phyloP scores from a whole-genome alignment of 1,140 invertebrate species.

The Orius laevigatus region DNA sequence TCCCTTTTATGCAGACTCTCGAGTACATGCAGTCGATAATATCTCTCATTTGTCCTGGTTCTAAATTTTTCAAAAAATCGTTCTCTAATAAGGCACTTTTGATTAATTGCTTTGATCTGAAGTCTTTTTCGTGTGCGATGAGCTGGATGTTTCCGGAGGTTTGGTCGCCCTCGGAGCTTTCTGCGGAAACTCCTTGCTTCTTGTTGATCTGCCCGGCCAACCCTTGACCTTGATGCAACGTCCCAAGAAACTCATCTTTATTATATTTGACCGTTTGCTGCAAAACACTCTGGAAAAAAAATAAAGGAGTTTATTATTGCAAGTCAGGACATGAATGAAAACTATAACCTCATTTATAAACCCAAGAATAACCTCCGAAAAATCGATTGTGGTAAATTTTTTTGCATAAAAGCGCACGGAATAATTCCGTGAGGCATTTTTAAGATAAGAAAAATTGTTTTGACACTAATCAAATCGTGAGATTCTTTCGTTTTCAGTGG shows the following conservation, averaged over 20 bases:
- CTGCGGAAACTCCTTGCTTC: slow-evolving; percentile 58
- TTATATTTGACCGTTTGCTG: slow-evolving; percentile 35
- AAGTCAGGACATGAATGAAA: no score
- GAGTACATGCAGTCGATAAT: slow-evolving; percentile 87
- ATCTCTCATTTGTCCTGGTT: slow-evolving; percentile 59
- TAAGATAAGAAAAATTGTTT: no score
- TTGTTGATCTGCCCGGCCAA: slow-evolving; percentile 32
- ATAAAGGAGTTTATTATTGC: no score
- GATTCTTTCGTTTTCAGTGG: no score
- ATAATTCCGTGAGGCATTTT: no score
- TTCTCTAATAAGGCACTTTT: slow-evolving; percentile 65
- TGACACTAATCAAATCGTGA: no score
- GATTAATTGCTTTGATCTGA: slow-evolving; percentile 49
- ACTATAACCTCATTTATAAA: no score
- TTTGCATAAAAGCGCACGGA: no score
- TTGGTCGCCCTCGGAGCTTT: slow-evolving; percentile 36
- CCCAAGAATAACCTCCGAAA: no score
- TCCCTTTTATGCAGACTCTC: slow-evolving; percentile 52
- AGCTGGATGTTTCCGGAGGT: slow-evolving; percentile 31
- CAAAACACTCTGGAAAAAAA: slow-evolving; percentile 34
- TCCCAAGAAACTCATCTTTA: slow-evolving; percentile 30
- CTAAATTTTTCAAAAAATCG: slow-evolving; percentile 83
- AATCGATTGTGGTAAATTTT: no score
- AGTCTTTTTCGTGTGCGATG: slow-evolving; percentile 42
- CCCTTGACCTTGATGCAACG: slow-evolving; percentile 29